Evolutionary conservation across 30 jellyfish, hydroid and myxozoan species (phyloP).

Genomic region (Aurelia coerulea): DNA sequence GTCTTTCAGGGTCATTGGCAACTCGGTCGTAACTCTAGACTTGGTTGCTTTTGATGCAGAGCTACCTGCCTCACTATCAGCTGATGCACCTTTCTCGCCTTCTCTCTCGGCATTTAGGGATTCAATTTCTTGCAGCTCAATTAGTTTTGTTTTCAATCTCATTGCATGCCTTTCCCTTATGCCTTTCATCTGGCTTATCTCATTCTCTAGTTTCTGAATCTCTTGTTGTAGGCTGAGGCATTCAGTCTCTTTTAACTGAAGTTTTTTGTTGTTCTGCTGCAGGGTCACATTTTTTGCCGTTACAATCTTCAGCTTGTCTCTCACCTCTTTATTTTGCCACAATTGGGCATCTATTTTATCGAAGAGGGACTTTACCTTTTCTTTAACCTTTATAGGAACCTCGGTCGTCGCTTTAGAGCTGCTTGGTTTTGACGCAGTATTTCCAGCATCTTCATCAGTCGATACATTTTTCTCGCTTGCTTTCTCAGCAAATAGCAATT

Average conservation of each 20-base stretch:
- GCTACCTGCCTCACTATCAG: neutral
- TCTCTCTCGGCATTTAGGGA: neutral
- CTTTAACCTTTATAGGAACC: neutral
- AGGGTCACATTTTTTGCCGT: neutral
- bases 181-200: too few species aligned
- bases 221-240: neutral
- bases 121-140: conserved; percentile 2
- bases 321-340: neutral
- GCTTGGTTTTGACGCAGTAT: too few species aligned
- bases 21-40: neutral
- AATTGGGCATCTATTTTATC: too few species aligned
- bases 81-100: neutral
- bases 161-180: neutral
- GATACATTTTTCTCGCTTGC: too few species aligned
- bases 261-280: neutral
- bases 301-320: conserved; percentile 1
- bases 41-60: neutral
- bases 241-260: neutral
- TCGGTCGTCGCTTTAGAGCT: neutral
- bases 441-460: too few species aligned
- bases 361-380: too few species aligned
- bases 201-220: neutral
- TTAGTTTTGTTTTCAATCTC: too few species aligned
- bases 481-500: too few species aligned
- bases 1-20: neutral